Conservation (phyloP, 2,113 vertebrate species). For the Spheniscus mendiculus region DNA sequence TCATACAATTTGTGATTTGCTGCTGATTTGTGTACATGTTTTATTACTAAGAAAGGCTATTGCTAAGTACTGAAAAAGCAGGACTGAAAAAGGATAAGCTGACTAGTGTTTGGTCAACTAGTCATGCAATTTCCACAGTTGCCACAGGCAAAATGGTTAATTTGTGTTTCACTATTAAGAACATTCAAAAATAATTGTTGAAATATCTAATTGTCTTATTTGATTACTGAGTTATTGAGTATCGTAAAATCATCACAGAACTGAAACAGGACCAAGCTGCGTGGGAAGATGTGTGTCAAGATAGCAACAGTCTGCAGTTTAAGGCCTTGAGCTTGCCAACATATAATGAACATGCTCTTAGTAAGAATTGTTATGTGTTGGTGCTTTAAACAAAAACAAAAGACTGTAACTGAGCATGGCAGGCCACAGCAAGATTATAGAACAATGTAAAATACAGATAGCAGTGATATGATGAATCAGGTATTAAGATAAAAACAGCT, state of each 20-base stretch:
- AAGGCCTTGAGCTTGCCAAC: not conserved
- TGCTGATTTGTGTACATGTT: not conserved
- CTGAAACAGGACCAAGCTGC: not conserved
- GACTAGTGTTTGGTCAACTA: not conserved
- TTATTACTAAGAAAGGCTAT: not conserved
- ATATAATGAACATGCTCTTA: not conserved
- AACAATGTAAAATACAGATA: not conserved
- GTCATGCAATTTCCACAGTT: not conserved
- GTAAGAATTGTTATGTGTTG: not conserved
- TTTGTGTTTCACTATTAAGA: not conserved
- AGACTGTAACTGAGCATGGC: not conserved
- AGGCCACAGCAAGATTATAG: not conserved
- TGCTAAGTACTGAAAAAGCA: not conserved
- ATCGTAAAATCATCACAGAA: not conserved
- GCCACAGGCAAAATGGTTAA: not conserved
- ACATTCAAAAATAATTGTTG: not conserved
- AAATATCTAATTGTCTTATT: not conserved
- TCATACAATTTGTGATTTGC: not conserved
- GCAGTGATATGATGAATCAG: not conserved
- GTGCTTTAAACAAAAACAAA: not conserved
- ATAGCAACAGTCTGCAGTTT: rapidly evolving
- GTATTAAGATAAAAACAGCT: not conserved
- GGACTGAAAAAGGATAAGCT: not conserved
- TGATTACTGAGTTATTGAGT: not conserved
- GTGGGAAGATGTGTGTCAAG: not conserved